phyloP scores from a whole-genome alignment of 2,797 vertebrate species.

The Coracias cyanogaster region DNA sequence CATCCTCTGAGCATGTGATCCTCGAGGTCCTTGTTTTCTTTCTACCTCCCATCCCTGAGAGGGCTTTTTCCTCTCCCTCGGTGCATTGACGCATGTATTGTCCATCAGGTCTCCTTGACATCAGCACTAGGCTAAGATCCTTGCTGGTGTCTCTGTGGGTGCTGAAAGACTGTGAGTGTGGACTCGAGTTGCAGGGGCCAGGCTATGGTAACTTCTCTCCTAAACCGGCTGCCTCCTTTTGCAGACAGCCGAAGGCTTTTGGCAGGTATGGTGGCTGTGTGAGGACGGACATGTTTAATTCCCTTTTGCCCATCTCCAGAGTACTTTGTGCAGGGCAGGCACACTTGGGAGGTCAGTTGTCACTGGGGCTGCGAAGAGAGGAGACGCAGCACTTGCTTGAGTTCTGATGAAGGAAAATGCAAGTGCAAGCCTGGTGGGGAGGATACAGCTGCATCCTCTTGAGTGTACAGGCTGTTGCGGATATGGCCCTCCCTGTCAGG shows the following conservation, averaged over 20 bases:
- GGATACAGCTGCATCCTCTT: conserved; percentile 71
- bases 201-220: background rate
- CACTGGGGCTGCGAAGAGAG: background rate
- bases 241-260: background rate
- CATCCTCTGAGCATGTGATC: background rate
- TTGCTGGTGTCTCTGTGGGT: background rate
- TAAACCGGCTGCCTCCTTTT: background rate
- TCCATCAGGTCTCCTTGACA: background rate
- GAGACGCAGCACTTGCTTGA: background rate
- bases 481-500: conserved; percentile 9
- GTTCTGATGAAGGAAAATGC: background rate
- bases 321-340: background rate
- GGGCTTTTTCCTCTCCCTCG: background rate
- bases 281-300: fast-evolving
- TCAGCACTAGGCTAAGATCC: background rate
- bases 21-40: background rate
- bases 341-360: background rate
- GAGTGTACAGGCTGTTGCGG: background rate
- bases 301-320: background rate
- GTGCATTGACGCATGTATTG: background rate
- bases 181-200: background rate
- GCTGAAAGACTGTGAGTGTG: background rate
- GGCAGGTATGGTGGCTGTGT: fast-evolving
- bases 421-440: background rate
- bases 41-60: background rate